Base-by-base conservation (phyloP, 2,113 vertebrate genomes). In the Cathartes aura region DNA sequence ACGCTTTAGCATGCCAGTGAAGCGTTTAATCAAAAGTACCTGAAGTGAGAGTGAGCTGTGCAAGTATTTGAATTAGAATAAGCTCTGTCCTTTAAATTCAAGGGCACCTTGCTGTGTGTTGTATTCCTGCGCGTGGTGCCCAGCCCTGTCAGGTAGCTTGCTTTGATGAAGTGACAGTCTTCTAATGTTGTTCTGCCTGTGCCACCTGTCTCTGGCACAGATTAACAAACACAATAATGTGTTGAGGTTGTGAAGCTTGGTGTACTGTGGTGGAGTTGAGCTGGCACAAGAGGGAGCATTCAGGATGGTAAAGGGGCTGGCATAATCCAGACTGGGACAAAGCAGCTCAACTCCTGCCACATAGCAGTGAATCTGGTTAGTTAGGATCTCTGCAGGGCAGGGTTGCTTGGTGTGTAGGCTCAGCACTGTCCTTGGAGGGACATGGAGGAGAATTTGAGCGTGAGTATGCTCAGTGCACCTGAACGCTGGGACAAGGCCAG, bases 201-300 rank as follows among this genome's bases (percentile, higher is more conserved):
- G 32, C 45, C 59, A 20, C 36, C 50, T 66, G 63, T 70, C 53
- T 36, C 43, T 64, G 72, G 67, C 27, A 15, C 27, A 38, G 45
- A 12, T 59, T 32, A 83, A 30, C 48, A 45, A 56, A 66, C 50
- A 43, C 38, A 7, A 3, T 21, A 34, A 6, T 8, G 13, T n/a
- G 3, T 30, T 38, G 43, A 18, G 53, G 12, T 64, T 67, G 18
- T 70, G 72, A 83, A 67, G 24, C 80, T 55, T 43, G 52, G 2
- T 40, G 43, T 60, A 40, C 66, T 38, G 30, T 2, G 1, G 4
- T 73, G 40, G 27, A 67, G 24, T 7, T 70, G n/a, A 84, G 38
- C 42, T 71, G 59, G 53, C 6, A 0, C 0, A 1, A 48, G 62
- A 71, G 17, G 17, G 50, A 66, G 8, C 23, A 4, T 67, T 66